A percentile compares a stretch with the other conserved stretches of the same genome.
Evolutionary conservation across 2,888 invertebrate genomes (phyloP).

Genomic region (Apamea anceps): DNA sequence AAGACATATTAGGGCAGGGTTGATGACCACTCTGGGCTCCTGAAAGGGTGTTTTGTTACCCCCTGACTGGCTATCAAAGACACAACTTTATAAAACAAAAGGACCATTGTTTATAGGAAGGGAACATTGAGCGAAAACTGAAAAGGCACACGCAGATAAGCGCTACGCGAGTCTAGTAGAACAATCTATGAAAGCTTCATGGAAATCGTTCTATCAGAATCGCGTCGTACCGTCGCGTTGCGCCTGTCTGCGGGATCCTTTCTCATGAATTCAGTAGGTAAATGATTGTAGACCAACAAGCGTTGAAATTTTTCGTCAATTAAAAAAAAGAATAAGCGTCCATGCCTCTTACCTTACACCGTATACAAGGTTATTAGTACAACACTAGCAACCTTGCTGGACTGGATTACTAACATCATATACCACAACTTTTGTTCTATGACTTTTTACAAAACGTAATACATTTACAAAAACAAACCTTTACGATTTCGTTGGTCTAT

Average conservation of each 20-base stretch:
- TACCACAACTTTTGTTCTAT: too few relatives aligned
- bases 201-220: not conserved
- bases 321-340: not conserved
- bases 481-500: too few relatives aligned
- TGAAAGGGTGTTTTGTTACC: constrained; percentile 27
- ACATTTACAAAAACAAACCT: too few relatives aligned
- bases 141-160: not conserved
- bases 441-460: too few relatives aligned
- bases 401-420: too few relatives aligned
- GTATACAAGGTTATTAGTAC: too few relatives aligned
- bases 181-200: not conserved
- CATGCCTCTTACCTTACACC: not conserved
- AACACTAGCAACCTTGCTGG: too few relatives aligned
- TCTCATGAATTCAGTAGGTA: not conserved
- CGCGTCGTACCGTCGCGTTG: not conserved
- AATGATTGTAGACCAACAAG: not conserved
- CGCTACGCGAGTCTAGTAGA: not conserved
- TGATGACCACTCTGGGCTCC: constrained; percentile 13
- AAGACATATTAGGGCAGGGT: constrained; percentile 7
- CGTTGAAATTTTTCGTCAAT: too few relatives aligned
- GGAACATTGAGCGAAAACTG: not conserved
- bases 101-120: not conserved
- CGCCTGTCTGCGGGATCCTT: not conserved
- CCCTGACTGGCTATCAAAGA: not conserved
- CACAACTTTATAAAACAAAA: constrained; percentile 12